Percentiles rank a stretch among this genome's conserved stretches.
phyloP scores from a whole-genome alignment of 2,113 vertebrate genomes.

The Oplegnathus fasciatus region DNA sequence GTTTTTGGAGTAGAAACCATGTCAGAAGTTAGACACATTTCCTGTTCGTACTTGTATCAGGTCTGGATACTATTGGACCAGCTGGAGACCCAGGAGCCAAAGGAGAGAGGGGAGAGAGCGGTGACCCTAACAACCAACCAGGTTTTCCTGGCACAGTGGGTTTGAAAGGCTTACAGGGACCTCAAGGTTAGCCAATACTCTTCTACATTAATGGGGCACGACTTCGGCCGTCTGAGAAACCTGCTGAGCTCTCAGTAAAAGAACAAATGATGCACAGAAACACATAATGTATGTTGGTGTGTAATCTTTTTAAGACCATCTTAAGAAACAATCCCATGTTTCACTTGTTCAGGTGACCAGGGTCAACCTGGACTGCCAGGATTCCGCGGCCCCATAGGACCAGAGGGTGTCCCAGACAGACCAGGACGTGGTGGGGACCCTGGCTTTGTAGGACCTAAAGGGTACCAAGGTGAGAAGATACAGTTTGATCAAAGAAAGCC shows the following conservation, averaged over 20 bases:
- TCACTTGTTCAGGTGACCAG: conserved; percentile 82
- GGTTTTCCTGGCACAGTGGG: conserved; percentile 86
- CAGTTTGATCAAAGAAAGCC: background rate
- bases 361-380: conserved; percentile 88
- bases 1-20: background rate
- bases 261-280: background rate
- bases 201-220: background rate
- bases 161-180: conserved; percentile 88
- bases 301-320: background rate
- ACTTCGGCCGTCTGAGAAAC: background rate
- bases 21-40: background rate
- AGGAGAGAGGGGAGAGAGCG: conserved; percentile 88
- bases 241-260: background rate
- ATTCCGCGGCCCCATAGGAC: conserved; percentile 84
- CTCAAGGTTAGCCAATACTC: conserved; percentile 84
- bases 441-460: conserved; percentile 86
- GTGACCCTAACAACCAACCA: conserved; percentile 84
- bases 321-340: conserved; percentile 17
- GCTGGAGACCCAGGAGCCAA: conserved; percentile 85
- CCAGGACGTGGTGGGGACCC: conserved; percentile 87
- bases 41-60: conserved; percentile 75
- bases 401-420: conserved; percentile 83
- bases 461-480: conserved; percentile 86
- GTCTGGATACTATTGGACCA: conserved; percentile 84
- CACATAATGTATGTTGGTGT: background rate